A percentile compares a stretch with the other conserved stretches of the same genome.
phyloP scores from a whole-genome alignment of 2,888 invertebrate genomes.

The Thelaira solivaga region DNA sequence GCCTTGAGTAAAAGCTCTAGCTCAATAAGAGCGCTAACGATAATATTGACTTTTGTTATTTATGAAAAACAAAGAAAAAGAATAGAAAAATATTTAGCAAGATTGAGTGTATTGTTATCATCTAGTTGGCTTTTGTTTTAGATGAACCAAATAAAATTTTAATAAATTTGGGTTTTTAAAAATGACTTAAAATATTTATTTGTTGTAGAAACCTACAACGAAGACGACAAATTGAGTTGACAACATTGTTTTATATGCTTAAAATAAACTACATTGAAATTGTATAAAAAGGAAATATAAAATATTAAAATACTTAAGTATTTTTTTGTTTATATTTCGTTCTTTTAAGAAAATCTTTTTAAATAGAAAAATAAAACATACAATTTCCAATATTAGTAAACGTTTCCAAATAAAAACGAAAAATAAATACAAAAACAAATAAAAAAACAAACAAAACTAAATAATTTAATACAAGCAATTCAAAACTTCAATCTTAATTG shows the following conservation, averaged over 20 bases:
- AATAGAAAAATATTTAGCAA: too few relatives aligned
- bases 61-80: too few relatives aligned
- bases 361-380: not conserved
- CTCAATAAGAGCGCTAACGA: too few relatives aligned
- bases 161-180: too few relatives aligned
- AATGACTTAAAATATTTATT: too few relatives aligned
- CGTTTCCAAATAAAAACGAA: constrained; percentile 18
- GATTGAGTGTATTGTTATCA: too few relatives aligned
- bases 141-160: too few relatives aligned
- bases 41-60: too few relatives aligned
- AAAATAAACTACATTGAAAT: not conserved
- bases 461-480: constrained; percentile 36
- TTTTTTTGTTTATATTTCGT: not conserved
- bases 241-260: constrained; percentile 37
- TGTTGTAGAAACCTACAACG: too few relatives aligned
- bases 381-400: constrained; percentile 34
- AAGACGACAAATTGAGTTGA: too few relatives aligned
- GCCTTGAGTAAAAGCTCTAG: too few relatives aligned
- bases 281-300: not conserved
- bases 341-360: not conserved
- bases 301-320: not conserved
- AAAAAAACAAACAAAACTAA: not conserved
- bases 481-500: constrained; percentile 35
- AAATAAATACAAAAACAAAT: not conserved
- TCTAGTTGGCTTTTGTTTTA: too few relatives aligned